Evolutionary conservation across 2,888 invertebrate species (phyloP).

Genomic region (Drosophila pseudotalamancana): DNA sequence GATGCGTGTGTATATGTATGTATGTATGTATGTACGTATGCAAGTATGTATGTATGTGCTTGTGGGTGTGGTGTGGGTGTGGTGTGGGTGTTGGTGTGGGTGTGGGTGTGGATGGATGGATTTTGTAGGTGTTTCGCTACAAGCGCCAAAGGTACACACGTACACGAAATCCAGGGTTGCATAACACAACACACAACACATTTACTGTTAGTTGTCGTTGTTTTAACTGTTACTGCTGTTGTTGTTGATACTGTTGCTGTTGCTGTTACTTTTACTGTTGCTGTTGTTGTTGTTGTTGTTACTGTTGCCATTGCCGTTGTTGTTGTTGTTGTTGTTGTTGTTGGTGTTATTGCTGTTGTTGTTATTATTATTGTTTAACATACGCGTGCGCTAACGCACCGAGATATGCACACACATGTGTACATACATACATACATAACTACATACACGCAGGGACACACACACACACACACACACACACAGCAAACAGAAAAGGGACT

Average conservation of each 20-base stretch:
- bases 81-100: constrained; percentile 19
- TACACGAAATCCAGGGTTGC: constrained; percentile 83
- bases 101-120: constrained; percentile 37
- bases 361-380: constrained; percentile 48
- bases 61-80: constrained; percentile 14
- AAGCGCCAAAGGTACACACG: constrained; percentile 81
- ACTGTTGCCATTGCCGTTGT: constrained; percentile 16
- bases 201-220: constrained; percentile 57
- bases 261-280: constrained; percentile 25
- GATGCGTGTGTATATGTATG: constrained; percentile 6
- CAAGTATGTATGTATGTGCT: neutral
- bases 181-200: constrained; percentile 82
- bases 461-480: constrained; percentile 40
- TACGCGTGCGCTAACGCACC: constrained; percentile 73
- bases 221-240: constrained; percentile 35
- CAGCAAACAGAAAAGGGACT: constrained; percentile 47
- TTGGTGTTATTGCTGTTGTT: constrained; percentile 25
- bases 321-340: constrained; percentile 33
- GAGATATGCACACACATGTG: constrained; percentile 27
- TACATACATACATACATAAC: constrained; percentile 16
- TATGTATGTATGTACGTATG: neutral
- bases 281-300: constrained; percentile 30
- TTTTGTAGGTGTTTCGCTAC: constrained; percentile 64
- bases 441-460: constrained; percentile 44
- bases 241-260: constrained; percentile 6